Conservation (phyloP, 2,113 vertebrate species). For the Monopterus albus region DNA sequence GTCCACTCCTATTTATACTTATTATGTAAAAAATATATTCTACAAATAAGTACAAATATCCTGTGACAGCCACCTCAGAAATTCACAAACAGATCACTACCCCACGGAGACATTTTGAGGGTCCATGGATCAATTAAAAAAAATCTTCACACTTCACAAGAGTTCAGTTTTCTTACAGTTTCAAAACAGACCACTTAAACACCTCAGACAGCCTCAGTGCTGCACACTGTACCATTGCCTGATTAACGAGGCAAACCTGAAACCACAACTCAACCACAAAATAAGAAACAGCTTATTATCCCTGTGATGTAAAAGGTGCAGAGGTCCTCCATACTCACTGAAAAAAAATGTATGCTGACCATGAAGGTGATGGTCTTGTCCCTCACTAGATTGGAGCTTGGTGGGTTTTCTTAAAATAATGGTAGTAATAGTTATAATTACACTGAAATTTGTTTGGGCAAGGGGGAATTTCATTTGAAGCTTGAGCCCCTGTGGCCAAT, state of each 20-base stretch:
- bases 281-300: not conserved
- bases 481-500: not conserved
- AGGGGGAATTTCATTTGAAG: not conserved
- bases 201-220: not conserved
- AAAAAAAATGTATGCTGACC: not conserved
- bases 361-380: not conserved
- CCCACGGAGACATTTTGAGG: not conserved
- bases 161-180: too few species aligned
- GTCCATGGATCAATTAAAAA: not conserved
- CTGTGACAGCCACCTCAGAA: not conserved
- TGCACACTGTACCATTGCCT: not conserved
- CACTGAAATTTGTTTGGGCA: not conserved
- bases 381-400: not conserved
- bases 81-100: not conserved
- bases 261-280: not conserved
- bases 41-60: not conserved
- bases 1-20: not conserved
- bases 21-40: not conserved
- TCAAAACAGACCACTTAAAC: not conserved
- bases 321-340: not conserved
- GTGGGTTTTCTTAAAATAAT: slow-evolving; percentile 1
- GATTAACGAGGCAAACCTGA: not conserved
- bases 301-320: not conserved
- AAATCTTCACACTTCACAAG: not conserved
- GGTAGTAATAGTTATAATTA: not conserved